These are phyloP conservation scores for Zelostemma sp. DNA, from an alignment of 1,140 invertebrate genomes.

Conservation along the genomic window DNA sequence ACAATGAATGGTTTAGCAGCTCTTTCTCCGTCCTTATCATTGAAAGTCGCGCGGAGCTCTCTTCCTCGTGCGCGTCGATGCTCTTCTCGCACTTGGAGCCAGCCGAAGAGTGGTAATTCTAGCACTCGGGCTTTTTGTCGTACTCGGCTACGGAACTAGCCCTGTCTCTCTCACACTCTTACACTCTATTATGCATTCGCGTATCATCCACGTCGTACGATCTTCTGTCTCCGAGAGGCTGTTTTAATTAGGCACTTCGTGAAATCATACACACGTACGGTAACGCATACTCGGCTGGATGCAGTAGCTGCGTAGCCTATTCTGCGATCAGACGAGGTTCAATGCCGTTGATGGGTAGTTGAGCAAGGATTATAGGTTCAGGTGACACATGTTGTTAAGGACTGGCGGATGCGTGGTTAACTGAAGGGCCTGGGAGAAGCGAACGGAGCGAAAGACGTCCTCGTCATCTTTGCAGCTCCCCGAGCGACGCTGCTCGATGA, in stretches of 20 bases:
- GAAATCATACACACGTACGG: constrained; percentile 47
- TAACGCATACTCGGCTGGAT: constrained; percentile 19
- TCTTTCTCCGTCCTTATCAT: constrained; percentile 43
- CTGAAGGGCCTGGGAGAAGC: constrained; percentile 14
- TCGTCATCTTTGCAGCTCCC: constrained; percentile 20
- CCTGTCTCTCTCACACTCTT: constrained; percentile 52
- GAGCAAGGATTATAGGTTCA: constrained; percentile 67
- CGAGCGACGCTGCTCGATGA: constrained; percentile 7
- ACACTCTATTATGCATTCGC: constrained; percentile 54
- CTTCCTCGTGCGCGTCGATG: constrained; percentile 36
- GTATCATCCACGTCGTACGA: constrained; percentile 46
- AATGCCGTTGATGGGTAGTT: constrained; percentile 66
- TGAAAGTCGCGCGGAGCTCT: constrained; percentile 22
- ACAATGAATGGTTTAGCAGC: constrained; percentile 61
- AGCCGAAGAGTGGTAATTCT: constrained; percentile 69
- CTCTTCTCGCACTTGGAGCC: constrained; percentile 63
- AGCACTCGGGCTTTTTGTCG: constrained; percentile 65
- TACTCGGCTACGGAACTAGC: constrained; percentile 58
- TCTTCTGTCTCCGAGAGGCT: constrained; percentile 64
- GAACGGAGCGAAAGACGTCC: constrained; percentile 24
- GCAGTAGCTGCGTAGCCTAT: constrained; percentile 43
- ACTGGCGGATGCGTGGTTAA: constrained; percentile 10
- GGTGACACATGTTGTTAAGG: constrained; percentile 48
- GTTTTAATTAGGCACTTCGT: constrained; percentile 71
- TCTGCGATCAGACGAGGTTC: constrained; percentile 58